Conservation (phyloP, 2,113 vertebrate species). For the Aramus guarauna region DNA sequence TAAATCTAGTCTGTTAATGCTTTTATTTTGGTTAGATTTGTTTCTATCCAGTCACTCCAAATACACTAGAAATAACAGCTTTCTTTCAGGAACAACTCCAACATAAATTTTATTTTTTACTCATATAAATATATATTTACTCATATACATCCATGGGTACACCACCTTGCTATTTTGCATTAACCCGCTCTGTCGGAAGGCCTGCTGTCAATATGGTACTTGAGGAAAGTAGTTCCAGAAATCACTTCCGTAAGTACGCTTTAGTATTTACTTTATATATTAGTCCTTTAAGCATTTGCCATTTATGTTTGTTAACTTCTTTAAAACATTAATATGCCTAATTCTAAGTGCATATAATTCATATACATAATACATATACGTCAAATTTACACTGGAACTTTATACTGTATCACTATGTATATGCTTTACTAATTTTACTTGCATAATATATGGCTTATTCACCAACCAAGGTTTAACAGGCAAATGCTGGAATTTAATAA, state of each 20-base stretch:
- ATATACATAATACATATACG: not conserved
- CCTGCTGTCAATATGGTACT: not conserved
- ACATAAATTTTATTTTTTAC: not conserved
- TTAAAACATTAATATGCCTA: not conserved
- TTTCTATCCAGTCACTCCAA: not conserved
- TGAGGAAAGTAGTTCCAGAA: not conserved
- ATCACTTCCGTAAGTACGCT: not conserved
- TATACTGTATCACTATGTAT: not conserved
- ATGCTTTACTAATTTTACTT: not conserved
- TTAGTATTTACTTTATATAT: not conserved
- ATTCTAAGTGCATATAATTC: not conserved
- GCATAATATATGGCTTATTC: not conserved
- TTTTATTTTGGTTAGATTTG: not conserved
- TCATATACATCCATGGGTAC: not conserved
- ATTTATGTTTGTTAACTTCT: not conserved
- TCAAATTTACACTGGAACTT: not conserved
- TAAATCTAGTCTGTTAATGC: not conserved
- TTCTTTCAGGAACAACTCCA: not conserved
- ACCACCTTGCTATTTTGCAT: not conserved
- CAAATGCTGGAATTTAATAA: not conserved
- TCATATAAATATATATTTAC: not conserved
- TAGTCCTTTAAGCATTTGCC: not conserved
- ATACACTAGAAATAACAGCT: not conserved
- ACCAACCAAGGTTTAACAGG: not conserved
- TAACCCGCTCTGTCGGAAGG: not conserved